Conservation (phyloP, 1,140 invertebrate genomes). For the Frieseomelitta varia region DNA sequence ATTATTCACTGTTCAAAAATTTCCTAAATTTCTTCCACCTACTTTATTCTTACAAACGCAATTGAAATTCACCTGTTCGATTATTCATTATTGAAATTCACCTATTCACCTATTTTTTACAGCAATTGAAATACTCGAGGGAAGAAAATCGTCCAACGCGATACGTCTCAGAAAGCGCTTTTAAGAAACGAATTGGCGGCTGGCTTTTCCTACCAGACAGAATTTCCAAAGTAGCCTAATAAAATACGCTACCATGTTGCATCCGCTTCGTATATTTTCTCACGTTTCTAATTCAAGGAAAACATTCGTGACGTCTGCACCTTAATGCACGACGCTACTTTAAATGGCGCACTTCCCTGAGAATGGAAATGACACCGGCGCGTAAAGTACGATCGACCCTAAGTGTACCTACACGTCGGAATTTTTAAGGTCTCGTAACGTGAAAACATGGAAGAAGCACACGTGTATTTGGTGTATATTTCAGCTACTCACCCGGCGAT, state of each 20-base stretch:
- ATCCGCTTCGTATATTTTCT: not conserved
- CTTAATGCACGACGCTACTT: not conserved
- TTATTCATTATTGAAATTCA: too few species aligned
- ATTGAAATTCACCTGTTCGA: too few species aligned
- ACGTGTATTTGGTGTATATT: not conserved
- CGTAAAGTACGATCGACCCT: slow-evolving; percentile 22
- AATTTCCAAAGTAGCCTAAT: not conserved
- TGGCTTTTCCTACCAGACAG: not conserved
- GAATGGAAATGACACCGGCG: not conserved
- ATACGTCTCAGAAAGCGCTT: not conserved
- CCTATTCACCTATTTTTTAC: too few species aligned
- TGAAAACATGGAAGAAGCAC: slow-evolving; percentile 1
- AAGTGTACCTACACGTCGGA: slow-evolving; percentile 20
- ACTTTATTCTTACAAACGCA: not conserved
- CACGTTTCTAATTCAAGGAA: slow-evolving; percentile 9
- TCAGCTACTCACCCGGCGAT: slow-evolving; percentile 77
- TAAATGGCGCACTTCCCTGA: not conserved
- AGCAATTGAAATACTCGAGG: not conserved
- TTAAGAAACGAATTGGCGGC: not conserved
- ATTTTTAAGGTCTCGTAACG: slow-evolving; percentile 43
- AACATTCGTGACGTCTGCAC: not conserved
- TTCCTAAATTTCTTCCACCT: not conserved
- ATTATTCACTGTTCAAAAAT: not conserved
- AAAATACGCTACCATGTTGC: not conserved
- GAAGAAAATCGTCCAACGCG: not conserved